These are phyloP conservation scores for Periophthalmus magnuspinnatus DNA, from an alignment of 2,797 vertebrate genomes.

Conservation along the genomic window DNA sequence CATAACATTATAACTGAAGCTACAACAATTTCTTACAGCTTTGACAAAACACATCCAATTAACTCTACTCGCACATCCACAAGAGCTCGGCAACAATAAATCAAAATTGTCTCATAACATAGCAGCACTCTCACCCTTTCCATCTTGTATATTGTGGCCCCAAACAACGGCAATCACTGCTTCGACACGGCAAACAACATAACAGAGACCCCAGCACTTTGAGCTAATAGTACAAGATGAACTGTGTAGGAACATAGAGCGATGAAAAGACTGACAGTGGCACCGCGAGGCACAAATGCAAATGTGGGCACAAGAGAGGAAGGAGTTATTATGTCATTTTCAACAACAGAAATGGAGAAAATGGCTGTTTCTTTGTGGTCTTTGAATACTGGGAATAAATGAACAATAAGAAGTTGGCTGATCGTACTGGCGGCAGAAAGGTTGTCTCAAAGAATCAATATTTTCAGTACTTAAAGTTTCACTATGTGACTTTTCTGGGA, in stretches of 20 bases:
- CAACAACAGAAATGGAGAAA: neutral
- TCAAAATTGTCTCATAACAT: conserved; percentile 30
- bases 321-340: neutral
- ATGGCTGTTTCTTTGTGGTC: neutral
- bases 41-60: conserved; percentile 46
- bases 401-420: neutral
- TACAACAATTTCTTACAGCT: conserved; percentile 44
- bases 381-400: neutral
- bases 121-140: conserved; percentile 30
- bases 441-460: too few relatives aligned
- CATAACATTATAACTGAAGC: conserved; percentile 34
- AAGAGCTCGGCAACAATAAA: conserved; percentile 37
- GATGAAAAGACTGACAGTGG: conserved; percentile 8
- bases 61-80: conserved; percentile 17
- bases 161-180: conserved; percentile 24
- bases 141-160: conserved; percentile 19
- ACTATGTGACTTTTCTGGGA: too few relatives aligned
- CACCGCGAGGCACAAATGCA: conserved; percentile 7
- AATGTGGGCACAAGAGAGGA: conserved; percentile 2
- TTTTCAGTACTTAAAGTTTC: too few relatives aligned
- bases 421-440: too few relatives aligned
- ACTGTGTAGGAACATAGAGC: neutral
- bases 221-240: neutral
- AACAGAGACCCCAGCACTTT: conserved; percentile 4
- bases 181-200: conserved; percentile 18